phyloP scores from a whole-genome alignment of 2,888 invertebrate species.

The Epinotia demarniana region DNA sequence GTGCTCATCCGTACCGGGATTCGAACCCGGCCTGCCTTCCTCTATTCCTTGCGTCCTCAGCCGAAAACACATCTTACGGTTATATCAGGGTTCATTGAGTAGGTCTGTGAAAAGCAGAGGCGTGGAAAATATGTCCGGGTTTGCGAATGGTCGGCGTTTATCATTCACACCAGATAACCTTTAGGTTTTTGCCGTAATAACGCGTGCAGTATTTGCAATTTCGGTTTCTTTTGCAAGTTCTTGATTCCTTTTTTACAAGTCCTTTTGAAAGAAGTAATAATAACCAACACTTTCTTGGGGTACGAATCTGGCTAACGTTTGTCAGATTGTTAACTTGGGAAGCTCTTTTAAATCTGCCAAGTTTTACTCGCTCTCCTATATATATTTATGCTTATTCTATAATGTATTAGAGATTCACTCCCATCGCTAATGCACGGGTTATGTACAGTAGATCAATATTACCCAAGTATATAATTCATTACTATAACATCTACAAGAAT shows the following conservation, averaged over 20 bases:
- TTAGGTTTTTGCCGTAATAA: constrained; percentile 31
- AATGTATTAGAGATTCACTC: too few relatives aligned
- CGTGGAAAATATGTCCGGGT: constrained; percentile 38
- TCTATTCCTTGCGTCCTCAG: constrained; percentile 19
- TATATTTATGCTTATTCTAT: too few relatives aligned
- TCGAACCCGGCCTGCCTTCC: background rate
- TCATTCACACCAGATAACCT: constrained; percentile 42
- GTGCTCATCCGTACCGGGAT: background rate
- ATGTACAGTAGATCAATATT: too few relatives aligned
- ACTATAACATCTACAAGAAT: too few relatives aligned
- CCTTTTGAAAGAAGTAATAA: background rate
- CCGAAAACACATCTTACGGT: constrained; percentile 31
- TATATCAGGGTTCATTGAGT: constrained; percentile 31
- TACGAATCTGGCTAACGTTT: too few relatives aligned
- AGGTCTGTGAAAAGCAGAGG: constrained; percentile 17
- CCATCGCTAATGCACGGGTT: too few relatives aligned
- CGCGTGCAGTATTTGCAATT: constrained; percentile 26
- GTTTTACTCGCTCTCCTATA: too few relatives aligned
- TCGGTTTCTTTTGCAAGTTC: background rate
- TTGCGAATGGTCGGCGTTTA: constrained; percentile 36
- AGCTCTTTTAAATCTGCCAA: too few relatives aligned
- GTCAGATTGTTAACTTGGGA: too few relatives aligned
- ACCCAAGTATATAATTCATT: background rate
- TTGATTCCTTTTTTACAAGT: constrained; percentile 7
- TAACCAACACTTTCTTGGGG: background rate